Evolutionary conservation across 2,113 vertebrate genomes (phyloP), one percentile per base, ranked within the genome.

Genomic region (Vulpes lagopus): DNA sequence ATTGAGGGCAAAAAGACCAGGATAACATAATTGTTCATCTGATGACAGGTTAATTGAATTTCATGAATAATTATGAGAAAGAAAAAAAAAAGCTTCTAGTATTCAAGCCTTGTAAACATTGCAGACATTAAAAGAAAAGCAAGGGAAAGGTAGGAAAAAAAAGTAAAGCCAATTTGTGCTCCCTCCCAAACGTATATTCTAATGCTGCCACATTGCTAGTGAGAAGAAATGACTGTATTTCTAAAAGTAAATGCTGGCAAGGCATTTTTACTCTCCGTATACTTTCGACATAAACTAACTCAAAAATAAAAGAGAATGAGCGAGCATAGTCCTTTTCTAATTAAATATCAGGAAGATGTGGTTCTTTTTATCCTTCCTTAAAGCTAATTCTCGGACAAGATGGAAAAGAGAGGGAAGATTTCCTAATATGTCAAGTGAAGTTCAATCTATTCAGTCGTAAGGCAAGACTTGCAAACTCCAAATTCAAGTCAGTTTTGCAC

Each of bases 21-120:
- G 43, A 71, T 74, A 96, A 95, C 79, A 83, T 92, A 95, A 92
- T 84, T 88, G 74, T 92, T 96, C 62, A 96, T 96, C 51, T 91
- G 83, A 96, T 94, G 95, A 92, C 79, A 96, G 71, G 76, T 91
- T 96, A 95, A 95, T 97, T 96, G 74, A 97, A 95, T 97, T 95
- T 92, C 87, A 96, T 84, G 83, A 95, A 95, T 95, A 96, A 90
- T 95, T 91, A 95, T 92, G 60, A 92, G 62, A 73, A 88, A 64
- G 10, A 35, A 32, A 80, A 55, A 64, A 59, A 88, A 78, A 59
- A 65, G 71, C 38, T 64, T 89, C 89, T 86, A 62, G 43, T 90
- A 80, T 16, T 94, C 35, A 74, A 93, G n/a, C 2, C 67, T 89
- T 92, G 38, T 95, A 96, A 96, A 95, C 82, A 97, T 17, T 69